These are phyloP conservation scores for Oncorhynchus gorbuscha DNA, from an alignment of 2,113 vertebrate genomes.

Conservation along the genomic window DNA sequence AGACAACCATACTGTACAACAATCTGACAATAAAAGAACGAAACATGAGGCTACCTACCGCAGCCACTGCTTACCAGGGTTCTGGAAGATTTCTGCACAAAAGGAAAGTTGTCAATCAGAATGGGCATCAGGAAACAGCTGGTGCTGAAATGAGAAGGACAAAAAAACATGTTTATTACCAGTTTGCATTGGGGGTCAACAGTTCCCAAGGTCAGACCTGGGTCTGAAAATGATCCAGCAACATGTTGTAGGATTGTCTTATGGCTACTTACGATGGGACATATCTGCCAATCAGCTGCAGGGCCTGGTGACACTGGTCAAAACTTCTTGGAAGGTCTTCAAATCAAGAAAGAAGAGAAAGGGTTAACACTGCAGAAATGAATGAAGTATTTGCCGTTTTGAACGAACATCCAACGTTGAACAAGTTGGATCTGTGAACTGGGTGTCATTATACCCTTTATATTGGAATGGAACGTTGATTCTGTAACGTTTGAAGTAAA, in stretches of 20 bases:
- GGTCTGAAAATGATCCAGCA: too few species aligned
- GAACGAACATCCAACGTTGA: too few species aligned
- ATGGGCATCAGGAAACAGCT: conserved; percentile 91
- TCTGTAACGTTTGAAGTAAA: neutral
- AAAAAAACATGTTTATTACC: neutral
- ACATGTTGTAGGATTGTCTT: neutral
- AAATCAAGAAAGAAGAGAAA: conserved; percentile 3
- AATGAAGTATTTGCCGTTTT: too few species aligned
- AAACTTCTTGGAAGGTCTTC: conserved; percentile 85
- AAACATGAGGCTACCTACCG: neutral
- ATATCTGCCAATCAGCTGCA: conserved; percentile 88
- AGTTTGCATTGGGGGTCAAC: neutral
- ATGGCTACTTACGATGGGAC: conserved; percentile 91
- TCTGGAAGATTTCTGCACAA: conserved; percentile 89
- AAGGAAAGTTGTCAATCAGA: conserved; percentile 88
- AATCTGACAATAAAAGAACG: too few species aligned
- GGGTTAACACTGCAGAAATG: neutral
- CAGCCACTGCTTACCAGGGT: conserved; percentile 81
- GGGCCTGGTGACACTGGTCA: conserved; percentile 85
- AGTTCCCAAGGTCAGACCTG: too few species aligned
- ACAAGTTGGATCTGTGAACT: neutral
- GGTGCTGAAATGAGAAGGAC: conserved; percentile 71
- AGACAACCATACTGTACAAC: too few species aligned
- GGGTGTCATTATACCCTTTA: neutral
- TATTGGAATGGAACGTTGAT: neutral